A percentile compares a stretch with the other conserved stretches of the same genome.
These are phyloP conservation scores for Atrina japonica DNA, from an alignment of 2,888 invertebrate species.

Conservation along the genomic window DNA sequence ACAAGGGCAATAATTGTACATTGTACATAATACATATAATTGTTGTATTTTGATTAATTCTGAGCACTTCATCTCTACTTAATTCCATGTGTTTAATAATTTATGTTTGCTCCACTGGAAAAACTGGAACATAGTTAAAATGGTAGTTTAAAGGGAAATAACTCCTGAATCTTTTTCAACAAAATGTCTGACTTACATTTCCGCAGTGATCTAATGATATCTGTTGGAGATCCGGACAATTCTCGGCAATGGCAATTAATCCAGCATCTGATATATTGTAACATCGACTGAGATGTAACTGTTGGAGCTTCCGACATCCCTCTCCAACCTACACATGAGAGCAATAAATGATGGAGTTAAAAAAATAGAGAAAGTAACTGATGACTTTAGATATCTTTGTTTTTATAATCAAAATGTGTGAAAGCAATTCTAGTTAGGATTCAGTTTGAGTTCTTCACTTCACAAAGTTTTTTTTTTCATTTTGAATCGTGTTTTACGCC, in stretches of 20 bases:
- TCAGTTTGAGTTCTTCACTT: too few relatives aligned
- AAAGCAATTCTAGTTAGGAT: too few relatives aligned
- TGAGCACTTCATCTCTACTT: too few relatives aligned
- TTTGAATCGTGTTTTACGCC: background rate
- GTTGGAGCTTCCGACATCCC: slow-evolving; percentile 58
- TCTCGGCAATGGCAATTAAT: slow-evolving; percentile 52
- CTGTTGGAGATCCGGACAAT: slow-evolving; percentile 56
- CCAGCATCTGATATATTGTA: slow-evolving; percentile 59
- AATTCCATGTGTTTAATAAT: too few relatives aligned
- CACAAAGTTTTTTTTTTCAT: background rate
- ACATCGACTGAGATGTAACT: slow-evolving; percentile 66
- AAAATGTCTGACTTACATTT: slow-evolving; percentile 46
- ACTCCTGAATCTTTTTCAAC: background rate
- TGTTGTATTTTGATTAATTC: too few relatives aligned
- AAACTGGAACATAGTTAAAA: too few relatives aligned
- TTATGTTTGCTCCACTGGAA: too few relatives aligned
- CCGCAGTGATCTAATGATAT: slow-evolving; percentile 64
- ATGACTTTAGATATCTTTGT: background rate
- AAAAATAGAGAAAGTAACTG: slow-evolving; percentile 3
- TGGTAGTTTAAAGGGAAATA: background rate
- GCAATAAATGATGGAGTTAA: background rate
- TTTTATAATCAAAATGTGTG: too few relatives aligned
- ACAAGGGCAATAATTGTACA: too few relatives aligned
- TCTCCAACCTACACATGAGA: slow-evolving; percentile 57
- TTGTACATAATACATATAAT: too few relatives aligned